A percentile compares a stretch with the other conserved stretches of the same genome.
phyloP scores from a whole-genome alignment of 2,888 invertebrate genomes.

The Cephus runcator region DNA sequence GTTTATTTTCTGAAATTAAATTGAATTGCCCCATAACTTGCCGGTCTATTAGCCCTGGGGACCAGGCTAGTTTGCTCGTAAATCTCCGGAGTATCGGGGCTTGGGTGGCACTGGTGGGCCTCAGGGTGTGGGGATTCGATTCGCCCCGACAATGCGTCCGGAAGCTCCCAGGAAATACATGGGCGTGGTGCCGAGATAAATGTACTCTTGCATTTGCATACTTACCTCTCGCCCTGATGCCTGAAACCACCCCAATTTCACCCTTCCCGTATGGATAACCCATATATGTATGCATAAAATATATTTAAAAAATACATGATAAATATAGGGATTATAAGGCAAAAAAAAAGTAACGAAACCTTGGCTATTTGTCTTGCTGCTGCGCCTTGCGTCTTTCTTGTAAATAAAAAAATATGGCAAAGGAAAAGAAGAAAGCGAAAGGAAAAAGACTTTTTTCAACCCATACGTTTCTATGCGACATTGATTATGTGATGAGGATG shows the following conservation, averaged over 20 bases:
- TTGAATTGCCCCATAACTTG: slow-evolving; percentile 63
- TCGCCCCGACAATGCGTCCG: slow-evolving; percentile 56
- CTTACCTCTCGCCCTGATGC: slow-evolving; percentile 39
- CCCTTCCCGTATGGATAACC: not conserved
- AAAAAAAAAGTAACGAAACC: too few relatives aligned
- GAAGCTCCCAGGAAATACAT: slow-evolving; percentile 62
- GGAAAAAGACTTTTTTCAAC: too few relatives aligned
- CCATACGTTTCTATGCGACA: too few relatives aligned
- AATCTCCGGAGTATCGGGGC: slow-evolving; percentile 59
- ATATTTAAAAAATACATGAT: too few relatives aligned
- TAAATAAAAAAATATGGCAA: too few relatives aligned
- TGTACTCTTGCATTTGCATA: slow-evolving; percentile 62
- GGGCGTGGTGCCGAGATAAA: slow-evolving; percentile 63
- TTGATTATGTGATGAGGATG: too few relatives aligned
- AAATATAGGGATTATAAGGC: too few relatives aligned
- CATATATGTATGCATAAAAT: too few relatives aligned
- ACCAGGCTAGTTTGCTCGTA: slow-evolving; percentile 61
- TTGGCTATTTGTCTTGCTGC: too few relatives aligned
- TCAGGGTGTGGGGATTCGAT: slow-evolving; percentile 48
- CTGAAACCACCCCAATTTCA: not conserved
- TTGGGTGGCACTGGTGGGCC: slow-evolving; percentile 39
- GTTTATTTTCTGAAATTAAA: slow-evolving; percentile 62
- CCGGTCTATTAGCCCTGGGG: slow-evolving; percentile 62
- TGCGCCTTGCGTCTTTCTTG: too few relatives aligned
- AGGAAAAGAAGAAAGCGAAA: too few relatives aligned